Conservation (phyloP, 2,797 vertebrate genomes). For the Tokudaia muenninki region DNA sequence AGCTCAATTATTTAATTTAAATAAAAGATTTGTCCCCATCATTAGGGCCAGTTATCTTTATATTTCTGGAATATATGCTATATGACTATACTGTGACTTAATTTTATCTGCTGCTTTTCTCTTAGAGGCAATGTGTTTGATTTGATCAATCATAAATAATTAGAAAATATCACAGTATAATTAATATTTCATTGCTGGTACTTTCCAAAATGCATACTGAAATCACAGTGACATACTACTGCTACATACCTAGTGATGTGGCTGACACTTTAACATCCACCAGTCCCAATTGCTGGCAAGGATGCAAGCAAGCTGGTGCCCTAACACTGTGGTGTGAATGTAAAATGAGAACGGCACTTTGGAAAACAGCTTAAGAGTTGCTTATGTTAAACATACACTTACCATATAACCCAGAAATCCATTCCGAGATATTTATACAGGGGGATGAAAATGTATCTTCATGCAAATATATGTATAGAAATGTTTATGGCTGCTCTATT, state of each 20-base stretch:
- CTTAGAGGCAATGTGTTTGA: background rate
- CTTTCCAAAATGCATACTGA: background rate
- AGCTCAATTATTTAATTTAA: conserved; percentile 42
- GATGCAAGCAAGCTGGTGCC: background rate
- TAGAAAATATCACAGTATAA: conserved; percentile 8
- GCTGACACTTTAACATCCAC: conserved; percentile 32
- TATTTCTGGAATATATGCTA: background rate
- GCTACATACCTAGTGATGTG: background rate
- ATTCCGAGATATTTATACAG: conserved; percentile 5
- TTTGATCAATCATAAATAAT: conserved; percentile 39
- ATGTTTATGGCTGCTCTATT: conserved; percentile 34
- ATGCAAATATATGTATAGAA: conserved; percentile 18
- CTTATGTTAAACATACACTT: conserved; percentile 31
- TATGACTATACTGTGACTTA: background rate
- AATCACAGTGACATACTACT: background rate
- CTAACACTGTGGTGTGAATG: background rate
- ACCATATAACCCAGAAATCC: conserved; percentile 24
- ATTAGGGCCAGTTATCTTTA: background rate
- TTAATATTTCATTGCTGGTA: conserved; percentile 18
- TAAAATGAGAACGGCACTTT: conserved; percentile 9
- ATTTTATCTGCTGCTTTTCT: conserved; percentile 33
- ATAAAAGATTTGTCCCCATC: background rate
- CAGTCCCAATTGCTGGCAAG: background rate
- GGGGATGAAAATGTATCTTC: conserved; percentile 25
- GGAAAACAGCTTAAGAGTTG: conserved; percentile 27